phyloP scores from a whole-genome alignment of 2,113 vertebrate species.

The Tiliqua scincoides region DNA sequence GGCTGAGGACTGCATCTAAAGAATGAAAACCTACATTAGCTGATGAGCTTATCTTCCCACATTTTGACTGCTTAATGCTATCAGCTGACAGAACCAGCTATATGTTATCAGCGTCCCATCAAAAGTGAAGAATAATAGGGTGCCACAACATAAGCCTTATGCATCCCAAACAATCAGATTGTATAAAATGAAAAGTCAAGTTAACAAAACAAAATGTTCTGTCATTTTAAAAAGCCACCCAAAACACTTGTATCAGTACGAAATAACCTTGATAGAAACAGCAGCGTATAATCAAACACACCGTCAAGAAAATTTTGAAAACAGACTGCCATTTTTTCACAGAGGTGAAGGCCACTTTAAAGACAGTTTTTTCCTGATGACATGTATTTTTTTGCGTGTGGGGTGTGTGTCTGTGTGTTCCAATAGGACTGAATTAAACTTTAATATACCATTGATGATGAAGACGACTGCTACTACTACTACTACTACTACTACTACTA shows the following conservation, averaged over 20 bases:
- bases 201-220: background rate
- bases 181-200: background rate
- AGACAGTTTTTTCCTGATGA: too few relatives aligned
- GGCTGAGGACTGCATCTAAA: background rate
- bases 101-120: background rate
- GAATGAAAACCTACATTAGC: background rate
- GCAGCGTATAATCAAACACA: background rate
- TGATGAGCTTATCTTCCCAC: background rate
- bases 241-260: background rate
- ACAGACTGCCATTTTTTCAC: too few relatives aligned
- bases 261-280: background rate
- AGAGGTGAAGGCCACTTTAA: too few relatives aligned
- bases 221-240: background rate
- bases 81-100: background rate
- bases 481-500: too few relatives aligned
- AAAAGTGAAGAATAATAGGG: slow-evolving; percentile 8
- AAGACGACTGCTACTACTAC: too few relatives aligned
- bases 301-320: background rate
- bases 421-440: too few relatives aligned
- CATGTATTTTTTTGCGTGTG: too few relatives aligned
- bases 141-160: background rate
- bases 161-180: background rate
- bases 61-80: too few relatives aligned
- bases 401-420: too few relatives aligned
- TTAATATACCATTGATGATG: too few relatives aligned